Percentiles rank a stretch among this genome's conserved stretches.
Conservation (phyloP, 2,113 vertebrate species). For the Puma concolor region DNA sequence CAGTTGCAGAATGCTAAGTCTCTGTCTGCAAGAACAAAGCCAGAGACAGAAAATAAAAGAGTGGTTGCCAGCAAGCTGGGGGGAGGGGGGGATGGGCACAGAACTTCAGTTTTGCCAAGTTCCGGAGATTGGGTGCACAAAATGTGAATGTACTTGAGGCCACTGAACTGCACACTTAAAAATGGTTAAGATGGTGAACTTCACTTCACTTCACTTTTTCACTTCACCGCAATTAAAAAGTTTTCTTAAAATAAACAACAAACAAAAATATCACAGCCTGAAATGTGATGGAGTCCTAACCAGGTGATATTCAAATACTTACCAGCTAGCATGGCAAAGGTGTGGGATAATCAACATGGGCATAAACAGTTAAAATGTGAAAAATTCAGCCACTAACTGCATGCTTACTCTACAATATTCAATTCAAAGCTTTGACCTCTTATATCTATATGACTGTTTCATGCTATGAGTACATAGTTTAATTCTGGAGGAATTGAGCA, state of each 20-base stretch:
- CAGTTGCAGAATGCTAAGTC: neutral
- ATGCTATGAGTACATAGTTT: neutral
- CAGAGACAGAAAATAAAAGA: neutral
- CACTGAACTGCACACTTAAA: neutral
- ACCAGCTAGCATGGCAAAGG: neutral
- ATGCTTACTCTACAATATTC: neutral
- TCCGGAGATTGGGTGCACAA: neutral
- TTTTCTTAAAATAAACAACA: neutral
- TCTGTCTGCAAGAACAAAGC: neutral
- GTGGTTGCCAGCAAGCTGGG: neutral
- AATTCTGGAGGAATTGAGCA: neutral
- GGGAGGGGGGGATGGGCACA: fast-evolving
- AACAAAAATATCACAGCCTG: neutral
- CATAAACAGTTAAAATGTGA: neutral
- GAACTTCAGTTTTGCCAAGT: neutral
- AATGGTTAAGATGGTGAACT: neutral
- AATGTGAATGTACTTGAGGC: neutral
- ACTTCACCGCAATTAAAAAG: neutral
- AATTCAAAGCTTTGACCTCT: neutral
- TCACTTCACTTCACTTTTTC: neutral
- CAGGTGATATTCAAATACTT: neutral
- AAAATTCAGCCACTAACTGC: neutral
- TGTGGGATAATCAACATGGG: neutral
- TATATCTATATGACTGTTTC: neutral
- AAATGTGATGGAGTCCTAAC: neutral